Conservation (phyloP, 2,888 invertebrate species). For the Rosalia funebris region DNA sequence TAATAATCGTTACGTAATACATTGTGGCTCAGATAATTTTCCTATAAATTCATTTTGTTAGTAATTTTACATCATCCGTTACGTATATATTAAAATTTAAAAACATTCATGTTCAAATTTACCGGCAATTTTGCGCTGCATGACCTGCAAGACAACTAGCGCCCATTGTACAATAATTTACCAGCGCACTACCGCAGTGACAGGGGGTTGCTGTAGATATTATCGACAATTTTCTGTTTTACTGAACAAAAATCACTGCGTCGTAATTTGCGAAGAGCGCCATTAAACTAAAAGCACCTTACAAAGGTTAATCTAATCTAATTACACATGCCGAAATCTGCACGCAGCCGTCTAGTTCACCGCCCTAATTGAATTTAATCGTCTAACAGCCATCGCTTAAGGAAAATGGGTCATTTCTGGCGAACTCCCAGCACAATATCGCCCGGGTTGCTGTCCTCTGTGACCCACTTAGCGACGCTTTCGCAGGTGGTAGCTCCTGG, state of each 20-base stretch:
- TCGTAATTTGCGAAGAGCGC: background rate
- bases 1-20: too few species aligned
- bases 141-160: too few species aligned
- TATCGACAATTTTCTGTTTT: background rate
- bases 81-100: too few species aligned
- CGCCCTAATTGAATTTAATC: conserved; percentile 1
- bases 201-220: too few species aligned
- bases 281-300: conserved; percentile 1
- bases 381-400: too few species aligned
- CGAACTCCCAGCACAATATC: background rate
- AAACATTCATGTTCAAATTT: too few species aligned
- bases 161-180: too few species aligned
- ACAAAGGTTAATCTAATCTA: background rate
- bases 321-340: conserved; percentile 2
- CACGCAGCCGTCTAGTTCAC: background rate
- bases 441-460: background rate
- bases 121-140: too few species aligned
- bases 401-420: conserved; percentile 1
- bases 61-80: too few species aligned
- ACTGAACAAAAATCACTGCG: background rate
- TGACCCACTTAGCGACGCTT: conserved; percentile 1
- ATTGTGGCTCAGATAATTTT: too few species aligned
- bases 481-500: background rate
- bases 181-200: too few species aligned
- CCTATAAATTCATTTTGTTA: too few species aligned